Evolutionary conservation across 1,140 invertebrate genomes (phyloP), one percentile per base, ranked within the genome.

Genomic region (Cylas formicarius): DNA sequence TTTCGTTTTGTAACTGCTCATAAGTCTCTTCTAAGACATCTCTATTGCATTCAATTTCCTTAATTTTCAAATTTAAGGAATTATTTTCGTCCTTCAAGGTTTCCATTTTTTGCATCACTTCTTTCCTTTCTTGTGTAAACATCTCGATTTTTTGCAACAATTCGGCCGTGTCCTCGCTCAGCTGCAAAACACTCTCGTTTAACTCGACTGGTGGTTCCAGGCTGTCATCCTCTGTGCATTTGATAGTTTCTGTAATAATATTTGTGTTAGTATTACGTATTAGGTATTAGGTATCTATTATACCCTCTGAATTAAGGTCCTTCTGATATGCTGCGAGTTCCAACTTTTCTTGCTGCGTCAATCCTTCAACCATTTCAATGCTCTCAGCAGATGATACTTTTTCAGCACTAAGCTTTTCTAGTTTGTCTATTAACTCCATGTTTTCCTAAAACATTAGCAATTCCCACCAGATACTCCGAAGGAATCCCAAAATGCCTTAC

Each of bases 31-130:
- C 59, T 21, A 76, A 46, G 46, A 73, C 61, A 27, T 57, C 55
- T 55, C 77, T 76, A 55, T 81, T 78, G 47, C 76, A 72, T 45
- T 70, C 73, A 24, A 75, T 62, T 44, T 71, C 58, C 18, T 71
- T 71, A 16, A 80, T 63, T 48, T 72, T 75, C 43, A 64, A 53
- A 34, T 66, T 57, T 10, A 82, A 60, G 32, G 65, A 60, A 4
- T 53, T 66, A 58, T 82, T 82, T 60, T 83, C 80, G 10, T 69
- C 56, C 4, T 69, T 75, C 14, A 83, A 60, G 37, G 70, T 68
- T 54, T 77, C 78, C 63, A 84, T 73, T 59, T 80, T 81, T 41
- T 77, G 78, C 56, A 82, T 69, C 4, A 83, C 71, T 58, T 84
- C 80, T 61, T 78, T 62, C 33, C 76, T 61, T 68, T 84, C 73